Evolutionary conservation across 1,140 invertebrate species (phyloP).

Genomic region (Brachionus rotundiformis): DNA sequence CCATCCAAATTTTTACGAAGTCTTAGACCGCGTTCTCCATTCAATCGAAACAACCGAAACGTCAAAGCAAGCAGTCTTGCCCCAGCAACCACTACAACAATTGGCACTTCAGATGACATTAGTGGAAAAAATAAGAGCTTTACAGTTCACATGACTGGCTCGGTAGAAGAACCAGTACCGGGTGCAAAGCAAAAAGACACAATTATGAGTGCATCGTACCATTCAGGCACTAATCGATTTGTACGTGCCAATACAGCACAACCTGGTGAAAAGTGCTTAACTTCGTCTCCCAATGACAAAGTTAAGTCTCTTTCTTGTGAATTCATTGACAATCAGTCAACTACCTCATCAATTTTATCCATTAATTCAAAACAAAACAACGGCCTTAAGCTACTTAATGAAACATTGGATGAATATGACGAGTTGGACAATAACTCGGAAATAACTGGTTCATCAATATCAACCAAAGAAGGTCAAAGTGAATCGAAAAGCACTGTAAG

Average conservation of each 20-base stretch:
- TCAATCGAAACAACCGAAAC: conserved; percentile 23
- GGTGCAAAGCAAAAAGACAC: background rate
- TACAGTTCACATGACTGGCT: background rate
- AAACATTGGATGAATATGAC: conserved; percentile 12
- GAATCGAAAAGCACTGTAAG: background rate
- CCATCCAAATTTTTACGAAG: conserved; percentile 42
- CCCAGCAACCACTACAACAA: background rate
- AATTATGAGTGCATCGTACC: conserved; percentile 42
- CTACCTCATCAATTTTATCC: conserved; percentile 21
- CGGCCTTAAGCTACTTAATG: background rate
- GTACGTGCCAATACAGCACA: background rate
- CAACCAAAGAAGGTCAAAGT: background rate
- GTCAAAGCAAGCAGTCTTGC: conserved; percentile 17
- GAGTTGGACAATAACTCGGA: background rate
- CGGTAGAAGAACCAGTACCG: background rate
- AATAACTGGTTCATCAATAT: background rate
- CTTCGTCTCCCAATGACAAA: background rate
- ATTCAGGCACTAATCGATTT: conserved; percentile 19
- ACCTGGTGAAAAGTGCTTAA: conserved; percentile 6
- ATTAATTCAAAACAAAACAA: background rate
- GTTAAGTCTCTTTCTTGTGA: conserved; percentile 20
- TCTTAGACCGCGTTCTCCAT: conserved; percentile 44
- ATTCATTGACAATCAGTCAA: conserved; percentile 28
- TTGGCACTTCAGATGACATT: background rate
- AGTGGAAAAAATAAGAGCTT: conserved; percentile 51